These are phyloP conservation scores for Vespertilio murinus DNA, from an alignment of 2,797 vertebrate genomes.

Conservation along the genomic window DNA sequence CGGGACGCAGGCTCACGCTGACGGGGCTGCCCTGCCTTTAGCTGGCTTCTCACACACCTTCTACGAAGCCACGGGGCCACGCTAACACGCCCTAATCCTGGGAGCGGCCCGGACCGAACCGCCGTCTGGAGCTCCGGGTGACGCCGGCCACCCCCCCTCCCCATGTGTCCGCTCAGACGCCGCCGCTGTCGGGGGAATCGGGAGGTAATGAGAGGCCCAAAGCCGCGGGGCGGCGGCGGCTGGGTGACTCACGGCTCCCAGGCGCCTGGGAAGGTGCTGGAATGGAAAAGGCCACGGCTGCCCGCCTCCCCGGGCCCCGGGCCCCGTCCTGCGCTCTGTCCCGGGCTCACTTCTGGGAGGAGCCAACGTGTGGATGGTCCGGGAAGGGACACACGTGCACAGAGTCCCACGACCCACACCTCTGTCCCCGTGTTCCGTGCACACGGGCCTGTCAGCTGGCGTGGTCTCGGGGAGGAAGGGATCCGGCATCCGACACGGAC, in stretches of 20 bases:
- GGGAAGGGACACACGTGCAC: not conserved
- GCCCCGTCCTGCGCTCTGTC: not conserved
- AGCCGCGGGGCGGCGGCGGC: not conserved
- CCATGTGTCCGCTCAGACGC: not conserved
- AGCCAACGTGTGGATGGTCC: not conserved
- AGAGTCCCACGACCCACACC: not conserved
- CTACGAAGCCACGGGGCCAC: not conserved
- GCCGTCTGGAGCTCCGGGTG: not conserved
- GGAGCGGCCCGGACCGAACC: not conserved
- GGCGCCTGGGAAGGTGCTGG: not conserved
- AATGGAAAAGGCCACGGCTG: not conserved
- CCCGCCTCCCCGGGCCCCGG: not conserved
- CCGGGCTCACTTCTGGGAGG: not conserved
- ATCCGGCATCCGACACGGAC: not conserved
- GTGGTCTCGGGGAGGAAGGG: not conserved
- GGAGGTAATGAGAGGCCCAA: not conserved
- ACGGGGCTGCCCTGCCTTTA: slow-evolving; percentile 8
- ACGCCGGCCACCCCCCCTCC: not conserved
- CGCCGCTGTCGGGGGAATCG: not conserved
- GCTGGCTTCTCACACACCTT: not conserved
- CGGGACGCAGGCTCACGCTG: not conserved
- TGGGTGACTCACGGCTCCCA: not conserved
- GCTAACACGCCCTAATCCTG: not conserved
- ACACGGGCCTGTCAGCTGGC: not conserved
- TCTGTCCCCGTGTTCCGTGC: not conserved